Conservation (phyloP, 2,888 invertebrate species). For the Apotomis betuletana region DNA sequence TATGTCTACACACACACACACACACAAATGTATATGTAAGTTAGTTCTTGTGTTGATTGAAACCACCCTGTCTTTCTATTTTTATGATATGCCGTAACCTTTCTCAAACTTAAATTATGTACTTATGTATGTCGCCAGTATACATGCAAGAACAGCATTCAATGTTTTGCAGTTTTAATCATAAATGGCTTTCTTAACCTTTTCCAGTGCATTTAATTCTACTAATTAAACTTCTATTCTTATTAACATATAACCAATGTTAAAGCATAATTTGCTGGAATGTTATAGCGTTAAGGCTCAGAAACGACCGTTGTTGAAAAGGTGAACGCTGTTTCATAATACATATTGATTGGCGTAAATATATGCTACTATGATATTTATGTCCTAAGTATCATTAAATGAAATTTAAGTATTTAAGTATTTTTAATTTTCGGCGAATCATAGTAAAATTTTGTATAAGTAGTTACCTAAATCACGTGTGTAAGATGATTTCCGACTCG, state of each 20-base stretch:
- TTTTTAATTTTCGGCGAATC: too few species aligned
- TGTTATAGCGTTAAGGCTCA: too few species aligned
- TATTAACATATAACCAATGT: not conserved
- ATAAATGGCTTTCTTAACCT: conserved; percentile 18
- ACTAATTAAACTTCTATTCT: not conserved
- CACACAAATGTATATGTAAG: conserved; percentile 31
- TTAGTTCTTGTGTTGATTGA: conserved; percentile 46
- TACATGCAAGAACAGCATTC: conserved; percentile 28
- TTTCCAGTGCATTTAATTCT: not conserved
- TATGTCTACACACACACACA: conserved; percentile 19
- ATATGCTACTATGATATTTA: too few species aligned
- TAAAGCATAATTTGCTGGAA: conserved; percentile 1
- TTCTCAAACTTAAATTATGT: conserved; percentile 33
- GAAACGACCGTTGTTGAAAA: too few species aligned
- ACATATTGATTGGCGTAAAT: too few species aligned
- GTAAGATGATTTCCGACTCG: too few species aligned
- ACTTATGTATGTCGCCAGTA: conserved; percentile 46
- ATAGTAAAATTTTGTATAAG: too few species aligned
- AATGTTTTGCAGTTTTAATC: conserved; percentile 17
- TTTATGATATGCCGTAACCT: conserved; percentile 42
- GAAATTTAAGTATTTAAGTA: too few species aligned
- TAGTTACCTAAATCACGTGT: too few species aligned
- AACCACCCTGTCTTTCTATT: conserved; percentile 68
- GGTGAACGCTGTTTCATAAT: too few species aligned
- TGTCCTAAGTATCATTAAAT: too few species aligned